phyloP scores from a whole-genome alignment of 2,888 invertebrate species.

The Drymonia ruficornis region DNA sequence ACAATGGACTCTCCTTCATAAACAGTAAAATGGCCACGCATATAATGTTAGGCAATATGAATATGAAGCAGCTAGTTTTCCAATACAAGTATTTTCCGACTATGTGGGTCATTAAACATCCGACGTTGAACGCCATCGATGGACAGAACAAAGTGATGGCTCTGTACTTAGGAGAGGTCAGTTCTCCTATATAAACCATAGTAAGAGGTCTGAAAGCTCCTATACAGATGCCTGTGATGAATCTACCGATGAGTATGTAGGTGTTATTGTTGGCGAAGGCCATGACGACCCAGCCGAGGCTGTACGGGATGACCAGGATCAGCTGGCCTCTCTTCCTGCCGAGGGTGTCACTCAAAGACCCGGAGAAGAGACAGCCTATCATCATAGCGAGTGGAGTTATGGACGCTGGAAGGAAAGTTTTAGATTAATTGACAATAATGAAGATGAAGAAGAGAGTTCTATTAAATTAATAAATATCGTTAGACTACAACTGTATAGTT shows the following conservation, averaged over 20 bases:
- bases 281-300: slow-evolving; percentile 53
- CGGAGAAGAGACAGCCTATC: slow-evolving; percentile 52
- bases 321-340: slow-evolving; percentile 55
- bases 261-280: slow-evolving; percentile 42
- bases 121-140: slow-evolving; percentile 44
- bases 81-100: slow-evolving; percentile 50
- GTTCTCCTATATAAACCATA: slow-evolving; percentile 58
- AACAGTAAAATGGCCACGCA: slow-evolving; percentile 40
- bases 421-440: too few species aligned
- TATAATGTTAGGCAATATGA: slow-evolving; percentile 42
- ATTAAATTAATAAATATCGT: too few species aligned
- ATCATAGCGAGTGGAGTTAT: slow-evolving; percentile 54
- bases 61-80: slow-evolving; percentile 48
- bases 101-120: slow-evolving; percentile 48
- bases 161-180: slow-evolving; percentile 57
- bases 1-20: slow-evolving; percentile 61
- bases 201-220: slow-evolving; percentile 51
- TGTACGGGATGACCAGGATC: slow-evolving; percentile 44
- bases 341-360: slow-evolving; percentile 51
- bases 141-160: slow-evolving; percentile 45
- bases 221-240: slow-evolving; percentile 49
- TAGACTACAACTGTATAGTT: too few species aligned
- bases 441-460: too few species aligned
- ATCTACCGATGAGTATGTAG: slow-evolving; percentile 50
- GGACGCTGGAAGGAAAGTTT: slow-evolving; percentile 44